Evolutionary conservation across 2,888 invertebrate genomes (phyloP).

Genomic region (Epinotia demarniana): DNA sequence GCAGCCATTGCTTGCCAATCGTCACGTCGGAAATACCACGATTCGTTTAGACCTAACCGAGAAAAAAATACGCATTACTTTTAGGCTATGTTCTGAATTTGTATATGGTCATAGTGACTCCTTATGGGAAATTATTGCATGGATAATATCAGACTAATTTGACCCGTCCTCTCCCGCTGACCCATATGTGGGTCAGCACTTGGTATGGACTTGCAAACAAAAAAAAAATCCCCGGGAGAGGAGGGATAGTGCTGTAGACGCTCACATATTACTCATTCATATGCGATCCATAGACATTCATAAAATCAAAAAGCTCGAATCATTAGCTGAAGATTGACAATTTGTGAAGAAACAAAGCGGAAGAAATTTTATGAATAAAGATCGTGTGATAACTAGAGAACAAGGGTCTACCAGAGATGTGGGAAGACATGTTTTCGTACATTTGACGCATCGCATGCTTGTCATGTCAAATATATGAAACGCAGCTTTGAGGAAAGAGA

Average conservation of each 20-base stretch:
- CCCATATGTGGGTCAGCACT: no score
- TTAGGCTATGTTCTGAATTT: not conserved
- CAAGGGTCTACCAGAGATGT: no score
- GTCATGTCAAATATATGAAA: no score
- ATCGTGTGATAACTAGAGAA: not conserved
- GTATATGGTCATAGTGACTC: not conserved
- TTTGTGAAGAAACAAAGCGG: no score
- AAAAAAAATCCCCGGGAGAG: no score
- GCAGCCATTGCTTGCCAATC: conserved; percentile 74
- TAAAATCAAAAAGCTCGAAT: not conserved
- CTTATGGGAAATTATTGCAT: not conserved
- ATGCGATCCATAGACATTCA: not conserved
- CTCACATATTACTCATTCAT: not conserved
- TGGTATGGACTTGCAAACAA: no score
- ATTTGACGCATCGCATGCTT: no score
- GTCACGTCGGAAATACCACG: conserved; percentile 74
- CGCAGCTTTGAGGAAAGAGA: no score
- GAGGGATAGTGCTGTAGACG: not conserved
- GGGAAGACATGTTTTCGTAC: no score
- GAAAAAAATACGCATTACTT: conserved; percentile 49
- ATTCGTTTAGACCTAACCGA: conserved; percentile 68
- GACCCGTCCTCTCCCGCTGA: no score
- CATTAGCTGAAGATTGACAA: not conserved
- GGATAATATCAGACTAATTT: not conserved
- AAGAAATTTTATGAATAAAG: not conserved